Conservation (phyloP, 2,113 vertebrate genomes). For the Chloroceryle aenea region DNA sequence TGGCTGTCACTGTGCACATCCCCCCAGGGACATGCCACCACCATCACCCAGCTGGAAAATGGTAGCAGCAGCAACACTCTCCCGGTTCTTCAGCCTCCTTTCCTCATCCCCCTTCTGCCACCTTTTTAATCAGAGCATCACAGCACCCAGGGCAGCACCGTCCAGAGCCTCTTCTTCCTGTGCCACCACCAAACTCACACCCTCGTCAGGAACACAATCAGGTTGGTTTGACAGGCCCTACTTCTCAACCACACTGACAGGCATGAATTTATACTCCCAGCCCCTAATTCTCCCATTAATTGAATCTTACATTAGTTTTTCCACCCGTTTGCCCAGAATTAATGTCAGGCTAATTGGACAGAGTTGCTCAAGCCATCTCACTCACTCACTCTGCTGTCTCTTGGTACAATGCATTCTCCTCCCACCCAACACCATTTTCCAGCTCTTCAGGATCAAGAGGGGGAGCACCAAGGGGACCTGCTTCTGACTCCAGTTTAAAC, state of each 20-base stretch:
- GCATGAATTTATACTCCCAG: slow-evolving; percentile 4
- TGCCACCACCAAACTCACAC: not conserved
- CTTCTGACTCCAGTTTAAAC: not conserved
- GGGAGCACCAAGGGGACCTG: not conserved
- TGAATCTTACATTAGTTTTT: slow-evolving; percentile 16
- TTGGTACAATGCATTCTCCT: accelerated
- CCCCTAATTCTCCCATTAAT: slow-evolving; percentile 50
- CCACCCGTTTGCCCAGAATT: slow-evolving; percentile 36
- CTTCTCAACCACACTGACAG: not conserved
- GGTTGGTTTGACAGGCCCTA: not conserved
- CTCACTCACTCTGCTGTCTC: not conserved
- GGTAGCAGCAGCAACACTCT: accelerated
- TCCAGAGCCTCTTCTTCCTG: not conserved
- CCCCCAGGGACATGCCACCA: not conserved
- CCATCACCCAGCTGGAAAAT: accelerated
- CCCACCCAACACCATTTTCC: not conserved
- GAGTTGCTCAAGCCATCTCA: not conserved
- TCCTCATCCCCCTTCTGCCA: not conserved
- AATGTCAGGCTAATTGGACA: slow-evolving; percentile 49
- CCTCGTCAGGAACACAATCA: not conserved
- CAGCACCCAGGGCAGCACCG: accelerated
- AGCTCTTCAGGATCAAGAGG: not conserved
- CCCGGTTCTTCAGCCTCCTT: not conserved
- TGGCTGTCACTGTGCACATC: accelerated
- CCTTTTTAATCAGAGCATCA: not conserved